phyloP scores from a whole-genome alignment of 2,888 invertebrate species.

The Anticlea derivata region DNA sequence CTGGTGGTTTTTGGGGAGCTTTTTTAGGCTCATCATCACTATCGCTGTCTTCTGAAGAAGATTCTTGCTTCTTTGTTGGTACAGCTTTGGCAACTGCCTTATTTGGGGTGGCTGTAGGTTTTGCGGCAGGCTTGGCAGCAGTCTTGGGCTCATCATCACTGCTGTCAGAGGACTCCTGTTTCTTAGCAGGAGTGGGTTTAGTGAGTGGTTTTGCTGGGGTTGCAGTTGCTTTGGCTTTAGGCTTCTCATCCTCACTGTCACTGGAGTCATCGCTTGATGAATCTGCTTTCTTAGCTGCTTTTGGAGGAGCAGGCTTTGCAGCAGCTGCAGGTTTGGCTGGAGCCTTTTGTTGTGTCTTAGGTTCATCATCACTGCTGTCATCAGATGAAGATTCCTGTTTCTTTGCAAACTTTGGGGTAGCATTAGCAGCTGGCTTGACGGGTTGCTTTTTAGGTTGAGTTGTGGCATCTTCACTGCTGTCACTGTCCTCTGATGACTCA shows the following conservation, averaged over 20 bases:
- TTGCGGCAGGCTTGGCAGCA: conserved; percentile 22
- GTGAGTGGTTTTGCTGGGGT: conserved; percentile 42
- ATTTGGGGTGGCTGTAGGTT: conserved; percentile 11
- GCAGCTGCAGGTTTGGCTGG: conserved; percentile 37
- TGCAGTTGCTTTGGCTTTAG: conserved; percentile 52
- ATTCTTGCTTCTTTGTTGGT: conserved; percentile 51
- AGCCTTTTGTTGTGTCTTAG: conserved; percentile 31
- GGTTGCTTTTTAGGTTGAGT: conserved; percentile 46
- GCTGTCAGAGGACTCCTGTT: conserved; percentile 46
- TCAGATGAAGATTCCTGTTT: conserved; percentile 61
- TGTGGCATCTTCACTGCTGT: conserved; percentile 46
- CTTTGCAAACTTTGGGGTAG: conserved; percentile 48
- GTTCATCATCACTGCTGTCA: conserved; percentile 48
- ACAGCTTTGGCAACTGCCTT: conserved; percentile 35
- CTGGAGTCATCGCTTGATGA: conserved; percentile 48
- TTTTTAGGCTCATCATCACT: conserved; percentile 40
- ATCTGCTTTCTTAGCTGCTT: conserved; percentile 36
- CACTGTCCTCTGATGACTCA: conserved; percentile 57
- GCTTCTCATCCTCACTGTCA: conserved; percentile 54
- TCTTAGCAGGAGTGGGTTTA: conserved; percentile 36
- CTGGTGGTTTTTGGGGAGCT: conserved; percentile 20
- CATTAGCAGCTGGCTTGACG: conserved; percentile 47
- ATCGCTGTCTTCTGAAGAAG: conserved; percentile 53
- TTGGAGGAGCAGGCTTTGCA: conserved; percentile 35
- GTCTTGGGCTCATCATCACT: conserved; percentile 47